Evolutionary conservation across 2,113 vertebrate species (phyloP).

Genomic region (Trematomus loennbergii): DNA sequence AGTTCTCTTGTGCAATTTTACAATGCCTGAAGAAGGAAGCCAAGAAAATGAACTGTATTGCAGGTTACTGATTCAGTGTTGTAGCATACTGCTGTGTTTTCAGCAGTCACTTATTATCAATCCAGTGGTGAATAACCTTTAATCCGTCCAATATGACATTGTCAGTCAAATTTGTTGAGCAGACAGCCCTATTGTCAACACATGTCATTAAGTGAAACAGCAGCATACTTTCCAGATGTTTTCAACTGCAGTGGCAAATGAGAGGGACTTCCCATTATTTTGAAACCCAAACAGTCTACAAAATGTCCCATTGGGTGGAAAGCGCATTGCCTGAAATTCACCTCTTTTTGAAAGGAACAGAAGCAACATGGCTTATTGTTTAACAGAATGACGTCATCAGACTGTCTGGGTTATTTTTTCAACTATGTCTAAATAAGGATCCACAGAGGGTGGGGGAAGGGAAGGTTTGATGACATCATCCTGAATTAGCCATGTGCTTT

Average conservation of each 20-base stretch:
- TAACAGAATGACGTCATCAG: too few relatives aligned
- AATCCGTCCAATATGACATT: constrained; percentile 39
- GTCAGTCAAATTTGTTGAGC: constrained; percentile 59
- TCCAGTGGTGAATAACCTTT: constrained; percentile 34
- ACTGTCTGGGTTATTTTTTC: too few relatives aligned
- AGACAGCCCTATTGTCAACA: constrained; percentile 36
- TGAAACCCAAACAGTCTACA: too few relatives aligned
- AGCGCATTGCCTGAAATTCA: too few relatives aligned
- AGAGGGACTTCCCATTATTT: too few relatives aligned
- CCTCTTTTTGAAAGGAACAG: too few relatives aligned
- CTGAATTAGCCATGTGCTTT: too few relatives aligned
- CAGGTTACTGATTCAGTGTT: background rate
- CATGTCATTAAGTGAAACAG: constrained; percentile 60
- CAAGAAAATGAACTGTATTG: constrained; percentile 16
- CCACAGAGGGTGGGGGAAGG: too few relatives aligned
- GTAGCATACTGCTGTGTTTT: constrained; percentile 18
- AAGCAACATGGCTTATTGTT: too few relatives aligned
- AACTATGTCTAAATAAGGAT: too few relatives aligned
- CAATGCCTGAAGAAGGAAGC: constrained; percentile 6
- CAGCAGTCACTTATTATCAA: constrained; percentile 46
- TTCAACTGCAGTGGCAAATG: background rate
- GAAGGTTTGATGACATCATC: too few relatives aligned
- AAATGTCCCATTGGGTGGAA: too few relatives aligned
- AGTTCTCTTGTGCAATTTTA: constrained; percentile 13
- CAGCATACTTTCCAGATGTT: constrained; percentile 28